Conservation (phyloP, 1,140 invertebrate species). For the Drosophila punjabiensis region DNA sequence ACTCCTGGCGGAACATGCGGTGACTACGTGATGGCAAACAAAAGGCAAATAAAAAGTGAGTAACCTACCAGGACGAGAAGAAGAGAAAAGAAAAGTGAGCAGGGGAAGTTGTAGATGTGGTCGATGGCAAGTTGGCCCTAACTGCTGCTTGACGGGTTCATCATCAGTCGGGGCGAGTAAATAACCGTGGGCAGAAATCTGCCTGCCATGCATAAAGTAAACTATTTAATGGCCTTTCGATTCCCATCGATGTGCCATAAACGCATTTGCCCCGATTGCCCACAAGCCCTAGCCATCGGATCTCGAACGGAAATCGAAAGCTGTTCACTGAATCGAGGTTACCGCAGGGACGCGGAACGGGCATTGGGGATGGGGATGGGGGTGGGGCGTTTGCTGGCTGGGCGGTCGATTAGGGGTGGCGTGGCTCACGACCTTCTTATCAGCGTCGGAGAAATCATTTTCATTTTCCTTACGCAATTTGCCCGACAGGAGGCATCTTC, state of each 20-base stretch:
- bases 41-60: slow-evolving; percentile 17
- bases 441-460: slow-evolving; percentile 64
- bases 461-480: slow-evolving; percentile 74
- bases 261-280: slow-evolving; percentile 51
- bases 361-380: background rate
- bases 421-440: slow-evolving; percentile 28
- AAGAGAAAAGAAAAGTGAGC: slow-evolving; percentile 28
- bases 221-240: slow-evolving; percentile 82
- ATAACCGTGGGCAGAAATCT: slow-evolving; percentile 75
- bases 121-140: slow-evolving; percentile 51
- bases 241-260: slow-evolving; percentile 65
- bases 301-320: slow-evolving; percentile 75
- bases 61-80: background rate
- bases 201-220: slow-evolving; percentile 81
- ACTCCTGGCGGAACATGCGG: slow-evolving; percentile 64
- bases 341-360: slow-evolving; percentile 33
- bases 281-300: slow-evolving; percentile 35
- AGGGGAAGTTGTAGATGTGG: slow-evolving; percentile 33
- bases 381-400: slow-evolving; percentile 22
- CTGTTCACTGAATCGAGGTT: slow-evolving; percentile 57
- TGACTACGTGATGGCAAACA: slow-evolving; percentile 58
- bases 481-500: slow-evolving; percentile 36
- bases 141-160: slow-evolving; percentile 68
- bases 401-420: slow-evolving; percentile 39
- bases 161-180: slow-evolving; percentile 66